These are phyloP conservation scores for Ridgeia piscesae DNA, from an alignment of 1,140 invertebrate genomes.

Conservation along the genomic window DNA sequence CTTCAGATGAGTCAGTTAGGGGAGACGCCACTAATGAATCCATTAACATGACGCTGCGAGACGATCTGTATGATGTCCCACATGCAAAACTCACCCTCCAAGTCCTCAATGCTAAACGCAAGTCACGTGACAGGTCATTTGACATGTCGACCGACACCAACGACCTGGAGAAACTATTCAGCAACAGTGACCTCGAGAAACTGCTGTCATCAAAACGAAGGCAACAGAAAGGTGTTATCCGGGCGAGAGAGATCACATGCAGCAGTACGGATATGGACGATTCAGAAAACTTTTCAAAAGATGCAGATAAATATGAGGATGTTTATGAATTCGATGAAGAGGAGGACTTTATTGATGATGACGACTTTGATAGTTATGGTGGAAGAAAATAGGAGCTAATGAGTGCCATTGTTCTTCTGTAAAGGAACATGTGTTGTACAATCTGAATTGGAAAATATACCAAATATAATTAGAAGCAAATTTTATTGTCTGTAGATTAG, in stretches of 20 bases:
- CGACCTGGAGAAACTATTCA: not conserved
- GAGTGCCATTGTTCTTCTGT: not conserved
- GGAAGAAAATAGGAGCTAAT: not conserved
- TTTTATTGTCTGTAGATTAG: not conserved
- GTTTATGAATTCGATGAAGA: not conserved
- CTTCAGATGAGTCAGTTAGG: not conserved
- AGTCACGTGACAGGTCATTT: not conserved
- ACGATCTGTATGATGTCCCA: not conserved
- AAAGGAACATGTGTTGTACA: not conserved
- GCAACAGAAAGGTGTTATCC: not conserved
- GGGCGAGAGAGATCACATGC: not conserved
- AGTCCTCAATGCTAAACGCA: not conserved
- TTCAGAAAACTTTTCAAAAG: not conserved
- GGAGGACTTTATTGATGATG: not conserved
- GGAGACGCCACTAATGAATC: not conserved
- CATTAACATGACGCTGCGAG: not conserved
- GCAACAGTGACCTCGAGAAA: not conserved
- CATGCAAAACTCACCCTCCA: not conserved
- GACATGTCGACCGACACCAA: not conserved
- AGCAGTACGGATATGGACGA: not conserved
- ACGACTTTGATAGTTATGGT: not conserved
- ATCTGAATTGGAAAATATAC: not conserved
- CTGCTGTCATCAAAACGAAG: not conserved
- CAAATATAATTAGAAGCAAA: not conserved
- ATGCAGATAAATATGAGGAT: not conserved